Percentiles rank a stretch among this genome's conserved stretches.
Conservation (phyloP, 2,888 invertebrate genomes). For the Apodemia mormo region DNA sequence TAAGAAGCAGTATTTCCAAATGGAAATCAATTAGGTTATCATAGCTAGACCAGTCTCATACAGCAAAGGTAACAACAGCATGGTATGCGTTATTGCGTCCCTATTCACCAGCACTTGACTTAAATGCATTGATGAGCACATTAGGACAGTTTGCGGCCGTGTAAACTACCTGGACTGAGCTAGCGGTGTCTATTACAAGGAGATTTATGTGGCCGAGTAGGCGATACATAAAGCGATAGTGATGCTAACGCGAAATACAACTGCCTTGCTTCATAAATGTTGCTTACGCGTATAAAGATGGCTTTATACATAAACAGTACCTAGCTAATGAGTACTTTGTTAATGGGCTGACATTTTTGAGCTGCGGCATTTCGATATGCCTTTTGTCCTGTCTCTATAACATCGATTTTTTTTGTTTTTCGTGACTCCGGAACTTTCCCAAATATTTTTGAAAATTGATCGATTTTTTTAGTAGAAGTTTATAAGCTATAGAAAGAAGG, state of each 20-base stretch:
- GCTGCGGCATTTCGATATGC: no score
- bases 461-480: no score
- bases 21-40: neutral
- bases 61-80: neutral
- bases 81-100: constrained; percentile 3
- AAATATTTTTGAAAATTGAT: no score
- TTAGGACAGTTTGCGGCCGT: constrained; percentile 4
- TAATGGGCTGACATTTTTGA: no score
- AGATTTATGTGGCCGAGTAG: neutral
- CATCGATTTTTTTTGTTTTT: no score
- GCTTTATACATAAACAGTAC: no score
- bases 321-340: no score
- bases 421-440: no score
- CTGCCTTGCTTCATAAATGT: neutral
- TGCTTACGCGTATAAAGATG: neutral
- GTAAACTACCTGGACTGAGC: constrained; percentile 12
- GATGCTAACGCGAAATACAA: neutral
- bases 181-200: constrained; percentile 1
- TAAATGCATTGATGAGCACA: constrained; percentile 9
- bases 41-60: neutral
- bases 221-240: neutral
- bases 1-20: neutral
- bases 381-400: no score
- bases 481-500: no score
- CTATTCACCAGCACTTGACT: constrained; percentile 4